Conservation (phyloP, 2,888 invertebrate genomes). For the Bimastos eiseni region DNA sequence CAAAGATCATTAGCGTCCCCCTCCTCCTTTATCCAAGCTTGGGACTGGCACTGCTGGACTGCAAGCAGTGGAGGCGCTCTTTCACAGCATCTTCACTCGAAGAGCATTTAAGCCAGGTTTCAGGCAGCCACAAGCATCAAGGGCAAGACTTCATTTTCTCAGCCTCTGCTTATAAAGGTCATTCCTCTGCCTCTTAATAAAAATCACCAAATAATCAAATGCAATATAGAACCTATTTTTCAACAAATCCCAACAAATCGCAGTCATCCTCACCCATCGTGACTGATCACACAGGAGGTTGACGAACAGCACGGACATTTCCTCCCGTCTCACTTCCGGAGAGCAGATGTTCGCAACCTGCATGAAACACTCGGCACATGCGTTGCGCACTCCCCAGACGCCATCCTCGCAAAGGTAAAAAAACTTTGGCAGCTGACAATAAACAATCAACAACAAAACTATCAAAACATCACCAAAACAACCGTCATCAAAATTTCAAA, state of each 20-base stretch:
- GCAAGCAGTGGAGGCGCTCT: too few species aligned
- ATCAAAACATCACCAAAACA: neutral
- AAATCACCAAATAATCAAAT: neutral
- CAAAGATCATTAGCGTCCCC: too few species aligned
- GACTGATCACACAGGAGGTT: conserved; percentile 71
- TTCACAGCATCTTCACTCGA: too few species aligned
- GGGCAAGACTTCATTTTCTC: too few species aligned
- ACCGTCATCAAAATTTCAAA: too few species aligned
- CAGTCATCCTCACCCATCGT: conserved; percentile 61
- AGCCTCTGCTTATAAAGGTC: neutral
- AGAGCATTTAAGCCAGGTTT: too few species aligned
- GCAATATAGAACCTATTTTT: neutral
- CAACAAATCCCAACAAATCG: neutral
- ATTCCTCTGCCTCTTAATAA: neutral
- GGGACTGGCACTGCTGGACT: too few species aligned
- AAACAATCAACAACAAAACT: neutral
- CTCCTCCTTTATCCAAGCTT: too few species aligned
- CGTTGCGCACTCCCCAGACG: conserved; percentile 76
- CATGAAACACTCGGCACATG: conserved; percentile 76
- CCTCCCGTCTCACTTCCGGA: conserved; percentile 66
- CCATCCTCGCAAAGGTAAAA: conserved; percentile 72
- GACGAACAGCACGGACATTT: conserved; percentile 71
- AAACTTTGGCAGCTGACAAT: conserved; percentile 71
- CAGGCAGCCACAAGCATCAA: too few species aligned
- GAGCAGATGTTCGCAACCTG: conserved; percentile 72